Evolutionary conservation across 37 sponge, comb jelly and placozoan species (phyloP).

Genomic region (Chondrilla cf. caribensis): DNA sequence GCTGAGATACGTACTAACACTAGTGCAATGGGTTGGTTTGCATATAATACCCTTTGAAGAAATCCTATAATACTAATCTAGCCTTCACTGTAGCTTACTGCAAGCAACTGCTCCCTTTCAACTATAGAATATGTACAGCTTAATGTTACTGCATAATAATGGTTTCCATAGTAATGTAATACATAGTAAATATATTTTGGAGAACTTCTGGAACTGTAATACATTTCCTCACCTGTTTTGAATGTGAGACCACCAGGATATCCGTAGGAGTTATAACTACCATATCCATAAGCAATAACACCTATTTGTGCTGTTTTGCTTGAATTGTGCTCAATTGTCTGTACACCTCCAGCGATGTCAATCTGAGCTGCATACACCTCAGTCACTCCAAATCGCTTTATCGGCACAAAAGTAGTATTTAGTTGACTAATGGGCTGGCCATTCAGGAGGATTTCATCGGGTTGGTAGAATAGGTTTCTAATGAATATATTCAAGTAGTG

Average conservation of each 20-base stretch:
- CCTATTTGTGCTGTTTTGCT: background rate
- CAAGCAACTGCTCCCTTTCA: too few species aligned
- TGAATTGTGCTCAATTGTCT: background rate
- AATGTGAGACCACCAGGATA: slow-evolving; percentile 2
- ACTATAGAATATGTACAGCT: too few species aligned
- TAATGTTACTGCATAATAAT: too few species aligned
- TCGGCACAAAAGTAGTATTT: background rate
- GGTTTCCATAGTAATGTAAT: too few species aligned
- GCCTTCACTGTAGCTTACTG: too few species aligned
- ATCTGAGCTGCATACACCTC: background rate
- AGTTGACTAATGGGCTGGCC: background rate
- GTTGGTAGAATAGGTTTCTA: background rate
- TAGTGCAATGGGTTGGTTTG: too few species aligned
- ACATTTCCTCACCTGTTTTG: background rate
- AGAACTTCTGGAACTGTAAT: too few species aligned
- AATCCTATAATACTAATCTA: too few species aligned
- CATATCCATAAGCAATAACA: slow-evolving; percentile 1
- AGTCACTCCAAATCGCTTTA: background rate
- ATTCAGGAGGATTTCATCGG: slow-evolving; percentile 8
- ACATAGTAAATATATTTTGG: too few species aligned
- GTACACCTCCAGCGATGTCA: background rate
- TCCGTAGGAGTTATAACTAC: background rate
- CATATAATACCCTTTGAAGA: too few species aligned
- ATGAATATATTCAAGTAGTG: slow-evolving; percentile 21
- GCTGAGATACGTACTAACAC: too few species aligned